A percentile compares a stretch with the other conserved stretches of the same genome.
phyloP scores from a whole-genome alignment of 1,140 invertebrate species.

The Chymomyza costata region DNA sequence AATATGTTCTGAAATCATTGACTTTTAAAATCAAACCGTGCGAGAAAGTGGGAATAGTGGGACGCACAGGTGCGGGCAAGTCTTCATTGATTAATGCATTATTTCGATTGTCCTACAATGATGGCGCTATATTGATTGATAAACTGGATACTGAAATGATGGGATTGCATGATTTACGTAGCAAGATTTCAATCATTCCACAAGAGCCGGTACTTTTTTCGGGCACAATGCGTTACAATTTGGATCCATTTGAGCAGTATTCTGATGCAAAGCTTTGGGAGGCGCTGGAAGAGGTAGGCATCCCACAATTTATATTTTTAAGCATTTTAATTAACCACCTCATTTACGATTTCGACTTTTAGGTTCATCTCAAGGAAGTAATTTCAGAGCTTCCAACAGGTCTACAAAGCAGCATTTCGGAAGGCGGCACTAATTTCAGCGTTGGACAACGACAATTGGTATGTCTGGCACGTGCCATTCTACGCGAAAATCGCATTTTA shows the following conservation, averaged over 20 bases:
- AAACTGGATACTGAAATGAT: constrained; percentile 78
- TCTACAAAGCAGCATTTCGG: constrained; percentile 81
- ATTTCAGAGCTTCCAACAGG: constrained; percentile 80
- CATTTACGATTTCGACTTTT: constrained; percentile 58
- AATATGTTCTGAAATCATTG: constrained; percentile 79
- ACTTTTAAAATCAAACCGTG: constrained; percentile 77
- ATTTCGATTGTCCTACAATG: constrained; percentile 78
- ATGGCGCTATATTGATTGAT: constrained; percentile 80
- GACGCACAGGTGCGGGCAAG: constrained; percentile 90
- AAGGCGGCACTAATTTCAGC: constrained; percentile 83
- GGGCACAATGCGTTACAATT: constrained; percentile 81
- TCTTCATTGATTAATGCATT: constrained; percentile 83
- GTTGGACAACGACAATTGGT: constrained; percentile 85
- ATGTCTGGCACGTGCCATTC: constrained; percentile 82
- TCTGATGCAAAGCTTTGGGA: constrained; percentile 87
- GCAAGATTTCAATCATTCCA: constrained; percentile 81
- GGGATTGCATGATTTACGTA: constrained; percentile 76
- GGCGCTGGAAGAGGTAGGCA: constrained; percentile 85
- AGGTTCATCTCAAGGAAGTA: constrained; percentile 78
- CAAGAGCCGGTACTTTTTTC: constrained; percentile 83
- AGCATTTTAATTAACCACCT: too few relatives aligned
- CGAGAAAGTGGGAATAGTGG: constrained; percentile 82
- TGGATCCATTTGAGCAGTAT: constrained; percentile 87
- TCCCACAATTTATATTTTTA: neutral
- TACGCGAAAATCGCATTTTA: constrained; percentile 83